Evolutionary conservation across 23 tunicate species (phyloP).

Genomic region (Styela plicata): DNA sequence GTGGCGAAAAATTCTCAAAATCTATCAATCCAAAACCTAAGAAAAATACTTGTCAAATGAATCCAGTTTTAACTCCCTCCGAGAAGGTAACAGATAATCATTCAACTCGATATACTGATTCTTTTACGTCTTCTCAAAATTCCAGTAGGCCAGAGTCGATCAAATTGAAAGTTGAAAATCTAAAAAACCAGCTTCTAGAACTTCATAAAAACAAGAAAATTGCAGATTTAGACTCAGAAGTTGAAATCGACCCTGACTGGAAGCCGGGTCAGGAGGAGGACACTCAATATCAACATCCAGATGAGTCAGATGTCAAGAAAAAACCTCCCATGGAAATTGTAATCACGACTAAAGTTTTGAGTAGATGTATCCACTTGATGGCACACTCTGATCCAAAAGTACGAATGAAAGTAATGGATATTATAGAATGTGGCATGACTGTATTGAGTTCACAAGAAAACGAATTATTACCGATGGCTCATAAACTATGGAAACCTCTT

Average conservation of each 20-base stretch:
- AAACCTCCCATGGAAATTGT: conserved; percentile 34
- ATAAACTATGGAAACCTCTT: conserved; percentile 74
- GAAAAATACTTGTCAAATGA: neutral
- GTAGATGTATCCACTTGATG: conserved; percentile 58
- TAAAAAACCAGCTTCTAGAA: conserved; percentile 8
- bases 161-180: neutral
- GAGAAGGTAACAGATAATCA: neutral
- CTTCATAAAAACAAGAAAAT: neutral
- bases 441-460: conserved; percentile 37
- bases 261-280: neutral
- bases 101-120: neutral
- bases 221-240: conserved; percentile 10
- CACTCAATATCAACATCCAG: neutral
- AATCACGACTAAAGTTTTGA: conserved; percentile 42
- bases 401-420: conserved; percentile 63
- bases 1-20: neutral
- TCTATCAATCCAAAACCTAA: neutral
- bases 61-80: no score
- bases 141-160: neutral
- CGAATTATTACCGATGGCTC: conserved; percentile 68
- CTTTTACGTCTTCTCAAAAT: neutral
- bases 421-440: conserved; percentile 38
- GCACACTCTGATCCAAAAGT: conserved; percentile 36
- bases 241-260: conserved; percentile 20
- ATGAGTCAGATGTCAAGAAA: conserved; percentile 2